Evolutionary conservation across 2,113 vertebrate genomes (phyloP), one percentile per base, ranked within the genome.

Genomic region (Lagopus leucura): DNA sequence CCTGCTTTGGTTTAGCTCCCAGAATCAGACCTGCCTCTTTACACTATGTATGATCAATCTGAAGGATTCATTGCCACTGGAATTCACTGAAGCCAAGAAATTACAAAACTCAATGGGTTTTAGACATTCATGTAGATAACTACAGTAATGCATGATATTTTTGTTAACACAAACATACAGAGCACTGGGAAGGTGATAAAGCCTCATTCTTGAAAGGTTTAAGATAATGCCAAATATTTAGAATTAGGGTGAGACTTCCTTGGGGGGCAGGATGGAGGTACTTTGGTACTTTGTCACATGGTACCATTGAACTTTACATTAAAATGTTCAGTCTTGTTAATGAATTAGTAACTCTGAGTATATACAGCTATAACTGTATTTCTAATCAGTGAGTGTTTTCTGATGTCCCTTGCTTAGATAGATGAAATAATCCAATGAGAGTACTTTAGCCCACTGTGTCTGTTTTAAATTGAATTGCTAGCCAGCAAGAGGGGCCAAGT

Each of bases 11-110:
- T 84, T 80, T 70, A 60, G 67, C 38, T 92, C 87, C 80, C 88
- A 88, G 70, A 76, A 58, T 79, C 21, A 57, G 70, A 84, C 76
- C 80, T 95, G 42, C 52, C 25, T 63, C 90, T 93, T 95, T 63
- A 78, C 36, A 73, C 36, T 58, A 8, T 57, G 32, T 40, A 30
- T 92, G 73, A 90, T 94, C 82, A 71, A 27, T 75, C 79, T 91
- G 70, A 88, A 28, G 47, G n/a, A 34, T 92, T 96, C 57, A 1
- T 66, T 95, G 86, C 80, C 70, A 38, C 70, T 95, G 90, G 69
- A 94, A 83, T 82, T 86, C 60, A 78, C 32, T 71, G 65, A 74
- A 91, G 73, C 70, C 77, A 90, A 76, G 77, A 94, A 90, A 93
- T 94, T 79, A 42, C 66, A 84, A 82, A 93, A 82, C 27, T 78